Conservation (phyloP, 2,888 invertebrate genomes). For the Hanleya hanleyi region DNA sequence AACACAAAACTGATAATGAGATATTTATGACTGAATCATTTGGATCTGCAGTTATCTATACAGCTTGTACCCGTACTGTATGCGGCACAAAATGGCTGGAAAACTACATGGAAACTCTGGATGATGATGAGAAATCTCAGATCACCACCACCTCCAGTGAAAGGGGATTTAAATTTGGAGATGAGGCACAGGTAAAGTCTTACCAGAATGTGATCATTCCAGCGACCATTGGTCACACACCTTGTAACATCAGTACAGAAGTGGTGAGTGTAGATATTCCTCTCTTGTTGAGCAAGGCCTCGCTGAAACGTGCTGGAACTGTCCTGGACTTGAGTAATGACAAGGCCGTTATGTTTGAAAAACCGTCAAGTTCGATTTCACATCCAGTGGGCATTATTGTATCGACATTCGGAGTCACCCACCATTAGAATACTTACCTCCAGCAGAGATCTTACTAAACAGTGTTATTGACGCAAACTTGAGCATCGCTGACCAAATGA, state of each 20-base stretch:
- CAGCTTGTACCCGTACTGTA: constrained; percentile 13
- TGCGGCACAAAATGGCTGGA: constrained; percentile 11
- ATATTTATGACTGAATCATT: constrained; percentile 20
- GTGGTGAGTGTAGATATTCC: constrained; percentile 23
- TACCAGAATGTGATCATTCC: constrained; percentile 18
- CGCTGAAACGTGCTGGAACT: constrained; percentile 23
- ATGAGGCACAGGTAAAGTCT: constrained; percentile 15
- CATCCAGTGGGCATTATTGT: constrained; percentile 30
- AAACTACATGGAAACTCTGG: constrained; percentile 1
- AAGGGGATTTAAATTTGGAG: constrained; percentile 25
- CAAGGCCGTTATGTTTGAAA: constrained; percentile 19
- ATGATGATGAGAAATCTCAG: background rate
- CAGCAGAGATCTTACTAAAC: background rate
- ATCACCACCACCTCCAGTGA: background rate
- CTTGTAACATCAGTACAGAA: constrained; percentile 20
- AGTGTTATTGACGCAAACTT: too few species aligned
- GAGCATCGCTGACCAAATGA: background rate
- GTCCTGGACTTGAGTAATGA: constrained; percentile 16
- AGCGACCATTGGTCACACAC: constrained; percentile 11
- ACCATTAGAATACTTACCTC: background rate
- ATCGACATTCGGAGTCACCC: constrained; percentile 1
- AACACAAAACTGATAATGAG: constrained; percentile 5
- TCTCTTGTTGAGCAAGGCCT: constrained; percentile 23
- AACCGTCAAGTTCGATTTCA: constrained; percentile 22
- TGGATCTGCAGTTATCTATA: constrained; percentile 14